Percentiles rank a stretch among this genome's conserved stretches.
phyloP scores from a whole-genome alignment of 2,888 invertebrate species.

The Elysia crispata region DNA sequence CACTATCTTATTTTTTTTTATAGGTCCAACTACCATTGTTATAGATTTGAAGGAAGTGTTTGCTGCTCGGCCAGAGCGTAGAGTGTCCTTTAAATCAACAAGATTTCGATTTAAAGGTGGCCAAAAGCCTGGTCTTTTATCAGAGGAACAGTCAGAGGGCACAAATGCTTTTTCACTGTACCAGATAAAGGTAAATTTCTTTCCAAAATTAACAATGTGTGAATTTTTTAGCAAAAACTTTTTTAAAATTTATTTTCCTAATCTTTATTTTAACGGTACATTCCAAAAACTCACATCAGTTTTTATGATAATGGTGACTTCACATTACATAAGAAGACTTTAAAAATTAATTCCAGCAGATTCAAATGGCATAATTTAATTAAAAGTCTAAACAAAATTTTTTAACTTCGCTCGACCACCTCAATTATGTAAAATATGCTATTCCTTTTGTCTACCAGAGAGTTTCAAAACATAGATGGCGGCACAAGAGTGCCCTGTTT shows the following conservation, averaged over 20 bases:
- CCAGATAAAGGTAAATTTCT: slow-evolving; percentile 36
- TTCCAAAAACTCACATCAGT: neutral
- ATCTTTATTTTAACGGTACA: neutral
- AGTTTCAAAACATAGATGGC: slow-evolving; percentile 69
- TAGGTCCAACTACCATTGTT: slow-evolving; percentile 33
- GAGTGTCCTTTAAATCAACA: slow-evolving; percentile 10
- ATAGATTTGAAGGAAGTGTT: slow-evolving; percentile 55
- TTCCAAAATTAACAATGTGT: neutral
- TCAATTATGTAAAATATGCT: neutral
- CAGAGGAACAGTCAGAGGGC: slow-evolving; percentile 20
- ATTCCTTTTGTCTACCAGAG: slow-evolving; percentile 48
- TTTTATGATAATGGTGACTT: neutral
- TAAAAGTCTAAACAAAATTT: too few species aligned
- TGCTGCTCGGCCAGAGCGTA: slow-evolving; percentile 49
- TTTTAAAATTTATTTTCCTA: too few species aligned
- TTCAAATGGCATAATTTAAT: too few species aligned
- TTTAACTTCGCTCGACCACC: too few species aligned
- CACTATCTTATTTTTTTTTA: slow-evolving; percentile 23
- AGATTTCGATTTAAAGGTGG: neutral
- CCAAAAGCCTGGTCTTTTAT: slow-evolving; percentile 33
- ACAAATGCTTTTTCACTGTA: slow-evolving; percentile 42
- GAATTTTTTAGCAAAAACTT: too few species aligned
- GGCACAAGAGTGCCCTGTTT: slow-evolving; percentile 67
- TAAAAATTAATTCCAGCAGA: too few species aligned
- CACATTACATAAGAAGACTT: too few species aligned